A percentile compares a stretch with the other conserved stretches of the same genome.
phyloP scores from a whole-genome alignment of 2,113 vertebrate species.

The Suncus etruscus region DNA sequence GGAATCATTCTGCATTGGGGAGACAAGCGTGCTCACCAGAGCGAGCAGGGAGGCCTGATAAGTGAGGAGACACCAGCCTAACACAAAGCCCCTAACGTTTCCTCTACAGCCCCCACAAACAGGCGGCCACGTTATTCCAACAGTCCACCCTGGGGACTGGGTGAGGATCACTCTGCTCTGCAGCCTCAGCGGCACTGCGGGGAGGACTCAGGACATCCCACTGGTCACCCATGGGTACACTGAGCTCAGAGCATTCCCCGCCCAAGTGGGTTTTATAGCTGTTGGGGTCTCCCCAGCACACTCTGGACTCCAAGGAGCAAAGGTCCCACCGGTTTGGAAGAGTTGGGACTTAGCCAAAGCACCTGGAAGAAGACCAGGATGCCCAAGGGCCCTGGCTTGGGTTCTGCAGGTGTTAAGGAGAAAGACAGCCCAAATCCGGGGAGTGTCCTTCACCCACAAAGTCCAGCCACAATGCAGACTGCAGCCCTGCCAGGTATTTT shows the following conservation, averaged over 20 bases:
- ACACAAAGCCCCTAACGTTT: neutral
- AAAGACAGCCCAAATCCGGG: neutral
- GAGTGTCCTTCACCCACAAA: rapidly evolving
- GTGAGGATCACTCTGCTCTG: rapidly evolving
- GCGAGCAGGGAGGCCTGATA: neutral
- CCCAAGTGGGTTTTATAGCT: too few relatives aligned
- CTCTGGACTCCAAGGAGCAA: neutral
- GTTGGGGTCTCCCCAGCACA: neutral
- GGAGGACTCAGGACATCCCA: too few relatives aligned
- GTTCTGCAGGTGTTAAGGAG: too few relatives aligned
- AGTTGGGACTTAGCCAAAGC: neutral
- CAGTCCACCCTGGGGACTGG: neutral
- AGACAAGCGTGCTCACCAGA: neutral
- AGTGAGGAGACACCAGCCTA: neutral
- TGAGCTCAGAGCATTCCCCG: neutral
- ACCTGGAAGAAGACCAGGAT: neutral
- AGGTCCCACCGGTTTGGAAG: neutral
- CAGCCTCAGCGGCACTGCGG: too few relatives aligned
- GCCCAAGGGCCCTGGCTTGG: rapidly evolving
- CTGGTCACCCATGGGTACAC: too few relatives aligned
- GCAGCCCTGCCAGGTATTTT: neutral
- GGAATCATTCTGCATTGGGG: neutral
- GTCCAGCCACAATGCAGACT: rapidly evolving
- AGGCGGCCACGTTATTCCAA: neutral
- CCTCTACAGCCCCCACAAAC: neutral